Evolutionary conservation across 64 coral and sea anemone genomes (phyloP).

Genomic region (Catalaphyllia jardinei): DNA sequence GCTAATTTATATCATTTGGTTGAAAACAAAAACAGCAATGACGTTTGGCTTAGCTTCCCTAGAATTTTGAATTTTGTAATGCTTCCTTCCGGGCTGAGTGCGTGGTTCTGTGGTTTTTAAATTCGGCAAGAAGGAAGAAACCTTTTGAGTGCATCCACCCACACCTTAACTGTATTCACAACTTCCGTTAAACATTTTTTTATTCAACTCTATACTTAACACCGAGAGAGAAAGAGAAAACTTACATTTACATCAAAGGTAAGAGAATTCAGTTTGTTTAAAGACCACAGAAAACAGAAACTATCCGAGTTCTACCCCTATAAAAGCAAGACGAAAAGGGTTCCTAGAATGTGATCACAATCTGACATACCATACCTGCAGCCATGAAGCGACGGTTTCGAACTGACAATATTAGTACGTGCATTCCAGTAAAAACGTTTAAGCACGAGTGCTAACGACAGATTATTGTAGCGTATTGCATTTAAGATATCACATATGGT

Average conservation of each 20-base stretch:
- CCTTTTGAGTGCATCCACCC: neutral
- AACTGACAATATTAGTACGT: neutral
- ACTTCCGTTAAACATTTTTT: neutral
- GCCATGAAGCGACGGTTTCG: neutral
- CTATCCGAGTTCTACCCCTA: neutral
- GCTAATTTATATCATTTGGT: too few species aligned
- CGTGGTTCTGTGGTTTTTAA: neutral
- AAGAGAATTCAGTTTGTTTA: neutral
- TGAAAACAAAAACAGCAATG: too few species aligned
- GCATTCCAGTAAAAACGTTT: too few species aligned
- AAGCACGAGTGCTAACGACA: too few species aligned
- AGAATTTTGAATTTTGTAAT: neutral
- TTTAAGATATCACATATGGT: too few species aligned
- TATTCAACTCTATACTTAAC: neutral
- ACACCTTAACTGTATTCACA: neutral
- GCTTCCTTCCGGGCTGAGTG: neutral
- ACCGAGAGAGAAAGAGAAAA: neutral
- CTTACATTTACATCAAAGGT: neutral
- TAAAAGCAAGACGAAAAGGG: neutral
- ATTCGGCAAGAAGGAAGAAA: neutral
- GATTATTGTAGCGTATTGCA: too few species aligned
- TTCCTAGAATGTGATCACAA: too few species aligned
- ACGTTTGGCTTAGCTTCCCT: neutral
- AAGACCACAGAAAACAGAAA: neutral
- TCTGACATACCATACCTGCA: too few species aligned